These are phyloP conservation scores for Drosophila varians DNA, from an alignment of 1,140 invertebrate species.

Conservation along the genomic window DNA sequence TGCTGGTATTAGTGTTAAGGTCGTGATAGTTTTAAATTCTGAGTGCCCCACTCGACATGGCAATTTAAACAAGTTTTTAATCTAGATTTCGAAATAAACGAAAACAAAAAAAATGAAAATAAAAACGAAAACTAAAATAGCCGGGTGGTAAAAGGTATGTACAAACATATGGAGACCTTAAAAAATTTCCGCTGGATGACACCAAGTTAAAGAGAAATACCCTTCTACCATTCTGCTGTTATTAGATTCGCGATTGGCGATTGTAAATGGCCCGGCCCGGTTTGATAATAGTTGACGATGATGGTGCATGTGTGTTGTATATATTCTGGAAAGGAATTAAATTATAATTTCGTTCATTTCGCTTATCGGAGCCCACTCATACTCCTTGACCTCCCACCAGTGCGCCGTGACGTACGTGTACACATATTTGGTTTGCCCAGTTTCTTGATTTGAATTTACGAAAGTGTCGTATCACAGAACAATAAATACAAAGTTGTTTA, in stretches of 20 bases:
- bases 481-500: too few relatives aligned
- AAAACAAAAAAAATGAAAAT: too few relatives aligned
- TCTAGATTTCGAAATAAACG: slow-evolving; percentile 7
- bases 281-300: slow-evolving; percentile 21
- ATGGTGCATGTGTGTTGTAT: background rate
- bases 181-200: slow-evolving; percentile 5
- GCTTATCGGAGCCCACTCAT: slow-evolving; percentile 7
- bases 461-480: background rate
- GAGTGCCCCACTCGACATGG: background rate
- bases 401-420: background rate
- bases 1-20: slow-evolving; percentile 22
- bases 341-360: slow-evolving; percentile 13
- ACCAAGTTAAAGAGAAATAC: background rate
- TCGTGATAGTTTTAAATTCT: slow-evolving; percentile 12
- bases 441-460: background rate
- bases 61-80: slow-evolving; percentile 48
- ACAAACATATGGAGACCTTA: too few relatives aligned
- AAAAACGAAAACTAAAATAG: too few relatives aligned
- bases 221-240: background rate
- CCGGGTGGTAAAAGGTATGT: background rate
- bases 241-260: background rate
- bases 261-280: slow-evolving; percentile 16
- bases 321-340: background rate
- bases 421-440: background rate
- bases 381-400: slow-evolving; percentile 7